Evolutionary conservation across 2,113 vertebrate species (phyloP), one percentile per base, ranked within the genome.

Genomic region (Saccopteryx bilineata): DNA sequence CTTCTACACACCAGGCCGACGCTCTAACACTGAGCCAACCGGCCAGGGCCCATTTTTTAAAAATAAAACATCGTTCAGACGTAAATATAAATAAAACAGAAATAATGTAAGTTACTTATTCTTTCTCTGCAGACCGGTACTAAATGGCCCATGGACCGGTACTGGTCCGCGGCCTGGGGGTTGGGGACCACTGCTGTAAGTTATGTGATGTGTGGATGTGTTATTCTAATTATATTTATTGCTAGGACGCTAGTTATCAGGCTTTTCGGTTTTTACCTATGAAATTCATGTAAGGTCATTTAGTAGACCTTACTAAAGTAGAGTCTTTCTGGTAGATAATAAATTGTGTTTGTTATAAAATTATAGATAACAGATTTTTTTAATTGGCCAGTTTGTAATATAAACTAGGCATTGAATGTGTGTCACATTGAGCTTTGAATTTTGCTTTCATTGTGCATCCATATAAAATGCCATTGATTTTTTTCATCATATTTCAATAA

Each of bases 321-420:
- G 39, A 91, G 31, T 93, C 39, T 88, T 83, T 87, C 81, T 91
- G 80, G 50, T 85, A 48, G 7, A 60, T 65, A 71, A 23, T 69
- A 84, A 26, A 39, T 80, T 81, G 17, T 80, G 60, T 74, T 65
- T 69, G 74, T 92, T 87, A 76, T 63, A 72, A 83, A 71, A 46
- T 63, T 94, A 23, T 46, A 93, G 69, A 75, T 87, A 75, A 28
- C 71, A 58, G 31, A 31, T 93, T 21, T 83, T 89, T 94, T 86
- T 52, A 81, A 78, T 85, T 79, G 21, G 52, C 26, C 17, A 28
- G 5, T 78, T 78, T 19, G 50, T 78, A 26, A 54, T 54, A 39
- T 13, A 75, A 71, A 48, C 2, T 0, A 46, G 46, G 31, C 3
- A 18, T 3, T 74, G 66, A 31, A 2, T 69, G 13, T 88, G 50